These are phyloP conservation scores for Melanophora roralis DNA, from an alignment of 2,888 invertebrate species.

Conservation along the genomic window DNA sequence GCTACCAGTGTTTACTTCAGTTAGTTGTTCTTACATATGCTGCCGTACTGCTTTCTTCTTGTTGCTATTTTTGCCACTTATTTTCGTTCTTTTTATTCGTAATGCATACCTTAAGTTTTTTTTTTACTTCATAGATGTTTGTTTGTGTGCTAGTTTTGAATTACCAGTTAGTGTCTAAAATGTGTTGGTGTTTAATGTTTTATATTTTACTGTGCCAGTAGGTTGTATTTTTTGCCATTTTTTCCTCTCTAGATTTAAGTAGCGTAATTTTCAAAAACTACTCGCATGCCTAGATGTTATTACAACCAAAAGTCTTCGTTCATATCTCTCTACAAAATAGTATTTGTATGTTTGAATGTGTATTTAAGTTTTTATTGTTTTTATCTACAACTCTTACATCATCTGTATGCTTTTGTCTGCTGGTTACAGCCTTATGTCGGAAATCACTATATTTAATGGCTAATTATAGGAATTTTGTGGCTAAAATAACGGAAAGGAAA, in stretches of 20 bases:
- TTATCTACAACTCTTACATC: background rate
- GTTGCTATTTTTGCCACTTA: background rate
- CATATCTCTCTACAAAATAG: too few species aligned
- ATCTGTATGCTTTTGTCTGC: background rate
- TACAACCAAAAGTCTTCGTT: background rate
- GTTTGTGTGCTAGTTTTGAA: conserved; percentile 15
- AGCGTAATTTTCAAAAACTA: conserved; percentile 11
- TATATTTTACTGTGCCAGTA: conserved; percentile 31
- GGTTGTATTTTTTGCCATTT: background rate
- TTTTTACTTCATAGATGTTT: background rate
- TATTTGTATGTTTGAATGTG: background rate
- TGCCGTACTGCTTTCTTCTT: too few species aligned
- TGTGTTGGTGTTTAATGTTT: conserved; percentile 48
- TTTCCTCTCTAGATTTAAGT: too few species aligned
- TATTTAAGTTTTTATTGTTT: background rate
- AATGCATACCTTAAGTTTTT: background rate
- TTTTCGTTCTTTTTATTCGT: background rate
- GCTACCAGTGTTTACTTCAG: background rate
- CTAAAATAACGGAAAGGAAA: background rate
- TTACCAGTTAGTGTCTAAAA: conserved; percentile 50
- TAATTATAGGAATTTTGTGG: conserved; percentile 74
- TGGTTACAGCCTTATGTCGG: conserved; percentile 62
- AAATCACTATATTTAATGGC: conserved; percentile 75
- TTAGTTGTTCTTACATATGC: background rate
- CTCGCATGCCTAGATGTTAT: background rate